These are phyloP conservation scores for Cirrhinus molitorella DNA, from an alignment of 2,797 vertebrate species.

Conservation along the genomic window DNA sequence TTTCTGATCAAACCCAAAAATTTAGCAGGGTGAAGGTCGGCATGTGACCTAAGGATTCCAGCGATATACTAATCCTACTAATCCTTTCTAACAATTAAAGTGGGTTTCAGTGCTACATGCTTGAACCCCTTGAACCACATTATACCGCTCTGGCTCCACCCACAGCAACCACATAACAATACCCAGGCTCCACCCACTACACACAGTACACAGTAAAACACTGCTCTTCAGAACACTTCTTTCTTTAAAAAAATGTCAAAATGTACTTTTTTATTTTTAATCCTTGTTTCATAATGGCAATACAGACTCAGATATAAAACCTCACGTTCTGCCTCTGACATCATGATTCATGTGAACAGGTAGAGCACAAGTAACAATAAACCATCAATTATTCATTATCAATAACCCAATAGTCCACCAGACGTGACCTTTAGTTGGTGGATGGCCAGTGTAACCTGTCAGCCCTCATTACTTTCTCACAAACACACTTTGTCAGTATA, in stretches of 20 bases:
- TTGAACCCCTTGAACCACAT: neutral
- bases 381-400: constrained; percentile 61
- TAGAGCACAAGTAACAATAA: constrained; percentile 44
- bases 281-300: neutral
- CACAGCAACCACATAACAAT: too few species aligned
- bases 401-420: constrained; percentile 46
- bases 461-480: constrained; percentile 29
- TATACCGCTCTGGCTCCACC: too few species aligned
- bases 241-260: neutral
- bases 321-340: constrained; percentile 19
- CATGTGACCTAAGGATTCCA: too few species aligned
- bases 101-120: too few species aligned
- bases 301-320: neutral
- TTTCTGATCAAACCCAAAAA: too few species aligned
- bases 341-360: constrained; percentile 17
- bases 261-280: neutral
- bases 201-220: neutral
- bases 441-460: constrained; percentile 27
- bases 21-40: too few species aligned
- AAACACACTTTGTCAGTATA: constrained; percentile 25
- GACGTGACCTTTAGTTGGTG: constrained; percentile 59
- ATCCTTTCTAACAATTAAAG: too few species aligned
- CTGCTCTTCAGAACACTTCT: neutral
- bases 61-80: too few species aligned
- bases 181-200: neutral